Percentiles rank a stretch among this genome's conserved stretches.
These are phyloP conservation scores for Mycetomoellerius zeteki DNA, from an alignment of 1,140 invertebrate genomes.

Conservation along the genomic window DNA sequence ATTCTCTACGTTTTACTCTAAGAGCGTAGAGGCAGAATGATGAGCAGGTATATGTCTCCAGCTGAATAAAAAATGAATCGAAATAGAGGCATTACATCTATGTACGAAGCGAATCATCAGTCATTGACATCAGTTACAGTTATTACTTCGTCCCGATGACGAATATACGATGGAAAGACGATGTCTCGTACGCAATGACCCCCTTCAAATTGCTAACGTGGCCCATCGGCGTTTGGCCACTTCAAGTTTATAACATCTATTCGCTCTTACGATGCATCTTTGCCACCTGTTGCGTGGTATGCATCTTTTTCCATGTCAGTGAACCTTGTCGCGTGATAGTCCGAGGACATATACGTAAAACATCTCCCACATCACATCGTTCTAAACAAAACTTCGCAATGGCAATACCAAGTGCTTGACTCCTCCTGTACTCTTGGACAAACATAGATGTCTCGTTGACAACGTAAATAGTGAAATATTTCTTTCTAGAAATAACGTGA, in stretches of 20 bases:
- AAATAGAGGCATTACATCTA: background rate
- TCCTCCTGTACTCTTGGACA: background rate
- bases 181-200: conserved; percentile 62
- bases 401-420: background rate
- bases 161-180: conserved; percentile 5
- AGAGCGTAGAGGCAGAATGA: background rate
- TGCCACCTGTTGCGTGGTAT: conserved; percentile 14
- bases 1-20: background rate
- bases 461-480: background rate
- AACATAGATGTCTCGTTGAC: background rate
- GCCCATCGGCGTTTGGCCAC: conserved; percentile 68
- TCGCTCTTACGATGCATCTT: conserved; percentile 20
- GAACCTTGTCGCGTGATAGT: background rate
- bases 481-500: background rate
- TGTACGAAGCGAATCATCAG: background rate
- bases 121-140: conserved; percentile 18
- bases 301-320: background rate
- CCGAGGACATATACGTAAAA: background rate
- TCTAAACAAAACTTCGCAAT: background rate
- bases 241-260: conserved; percentile 38
- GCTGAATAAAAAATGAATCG: conserved; percentile 43
- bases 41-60: background rate
- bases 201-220: conserved; percentile 52
- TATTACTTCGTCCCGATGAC: conserved; percentile 31
- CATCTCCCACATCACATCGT: background rate